A percentile compares a stretch with the other conserved stretches of the same genome.
Conservation (phyloP, 1,140 invertebrate species). For the Agrilus planipennis region DNA sequence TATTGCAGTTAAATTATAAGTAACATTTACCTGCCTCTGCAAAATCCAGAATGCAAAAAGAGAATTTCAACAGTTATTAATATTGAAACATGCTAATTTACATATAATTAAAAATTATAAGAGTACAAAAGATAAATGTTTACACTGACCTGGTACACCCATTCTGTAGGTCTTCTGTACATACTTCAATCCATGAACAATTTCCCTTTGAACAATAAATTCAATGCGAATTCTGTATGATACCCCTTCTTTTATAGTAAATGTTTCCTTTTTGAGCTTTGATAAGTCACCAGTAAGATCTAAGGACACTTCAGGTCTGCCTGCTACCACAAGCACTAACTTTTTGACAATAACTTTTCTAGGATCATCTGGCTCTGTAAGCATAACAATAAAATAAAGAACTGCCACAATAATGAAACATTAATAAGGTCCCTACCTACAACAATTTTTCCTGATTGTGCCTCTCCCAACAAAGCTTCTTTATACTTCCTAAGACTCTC, state of each 20-base stretch:
- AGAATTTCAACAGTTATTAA: too few relatives aligned
- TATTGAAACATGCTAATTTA: too few relatives aligned
- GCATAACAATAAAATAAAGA: constrained; percentile 6
- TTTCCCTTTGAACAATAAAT: constrained; percentile 96
- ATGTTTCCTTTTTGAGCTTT: constrained; percentile 75
- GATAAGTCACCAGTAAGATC: constrained; percentile 76
- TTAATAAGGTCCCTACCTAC: constrained; percentile 51
- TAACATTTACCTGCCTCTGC: too few relatives aligned
- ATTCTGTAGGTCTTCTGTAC: constrained; percentile 88
- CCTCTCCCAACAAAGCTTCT: constrained; percentile 81
- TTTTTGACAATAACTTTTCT: constrained; percentile 88
- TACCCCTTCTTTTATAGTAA: constrained; percentile 91
- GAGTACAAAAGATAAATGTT: too few relatives aligned
- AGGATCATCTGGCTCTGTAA: constrained; percentile 66
- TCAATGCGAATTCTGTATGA: constrained; percentile 92
- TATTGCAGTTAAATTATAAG: too few relatives aligned
- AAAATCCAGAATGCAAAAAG: too few relatives aligned
- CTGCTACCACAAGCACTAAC: constrained; percentile 74
- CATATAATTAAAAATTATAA: too few relatives aligned
- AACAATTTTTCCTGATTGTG: constrained; percentile 61
- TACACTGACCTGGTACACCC: constrained; percentile 82
- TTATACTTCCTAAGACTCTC: constrained; percentile 95
- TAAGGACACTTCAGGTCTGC: constrained; percentile 72
- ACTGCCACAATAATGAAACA: too few relatives aligned
- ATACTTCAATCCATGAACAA: constrained; percentile 95